These are phyloP conservation scores for Crotalus tigris DNA, from an alignment of 2,113 vertebrate species.

Conservation along the genomic window DNA sequence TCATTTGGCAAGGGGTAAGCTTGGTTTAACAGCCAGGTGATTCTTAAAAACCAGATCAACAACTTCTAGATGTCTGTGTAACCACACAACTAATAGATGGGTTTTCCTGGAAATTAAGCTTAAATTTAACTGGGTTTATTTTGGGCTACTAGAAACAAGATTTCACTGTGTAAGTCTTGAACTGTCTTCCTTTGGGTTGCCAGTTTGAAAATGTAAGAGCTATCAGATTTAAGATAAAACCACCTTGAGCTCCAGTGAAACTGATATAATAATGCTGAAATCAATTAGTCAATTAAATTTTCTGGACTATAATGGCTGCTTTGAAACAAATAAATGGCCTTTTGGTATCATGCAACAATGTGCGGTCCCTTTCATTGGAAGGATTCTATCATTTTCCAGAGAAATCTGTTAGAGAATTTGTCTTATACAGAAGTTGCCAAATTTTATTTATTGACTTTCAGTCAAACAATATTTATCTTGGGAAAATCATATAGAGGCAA, in stretches of 20 bases:
- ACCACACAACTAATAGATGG: neutral
- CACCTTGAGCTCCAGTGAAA: neutral
- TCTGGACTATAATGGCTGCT: neutral
- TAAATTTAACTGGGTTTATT: neutral
- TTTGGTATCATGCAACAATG: neutral
- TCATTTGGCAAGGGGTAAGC: neutral
- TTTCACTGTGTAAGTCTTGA: neutral
- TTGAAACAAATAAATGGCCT: neutral
- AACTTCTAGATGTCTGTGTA: neutral
- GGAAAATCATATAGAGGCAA: neutral
- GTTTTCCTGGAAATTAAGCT: neutral
- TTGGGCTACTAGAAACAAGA: too few relatives aligned
- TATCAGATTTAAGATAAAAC: neutral
- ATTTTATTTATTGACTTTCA: neutral
- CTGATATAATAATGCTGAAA: neutral
- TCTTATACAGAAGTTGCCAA: neutral
- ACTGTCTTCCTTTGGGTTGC: neutral
- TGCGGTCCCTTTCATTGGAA: neutral
- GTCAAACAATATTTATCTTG: neutral
- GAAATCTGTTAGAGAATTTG: neutral
- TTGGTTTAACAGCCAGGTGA: neutral
- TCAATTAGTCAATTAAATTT: neutral
- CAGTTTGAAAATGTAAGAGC: neutral
- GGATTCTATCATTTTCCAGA: too few relatives aligned
- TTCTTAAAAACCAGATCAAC: neutral